These are phyloP conservation scores for Pomatostomus ruficeps DNA, from an alignment of 2,113 vertebrate species.

Conservation along the genomic window DNA sequence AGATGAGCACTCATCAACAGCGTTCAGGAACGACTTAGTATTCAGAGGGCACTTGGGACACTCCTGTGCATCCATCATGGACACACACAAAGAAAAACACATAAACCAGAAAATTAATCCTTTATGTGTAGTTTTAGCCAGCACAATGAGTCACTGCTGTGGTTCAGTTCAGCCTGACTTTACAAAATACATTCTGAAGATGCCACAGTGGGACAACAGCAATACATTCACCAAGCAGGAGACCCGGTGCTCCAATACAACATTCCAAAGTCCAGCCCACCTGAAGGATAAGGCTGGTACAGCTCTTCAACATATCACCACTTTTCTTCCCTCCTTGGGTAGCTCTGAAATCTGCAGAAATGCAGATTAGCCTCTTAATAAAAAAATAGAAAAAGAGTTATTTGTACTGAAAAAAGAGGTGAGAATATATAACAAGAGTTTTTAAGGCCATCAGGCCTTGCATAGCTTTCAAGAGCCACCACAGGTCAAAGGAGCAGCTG, in stretches of 20 bases:
- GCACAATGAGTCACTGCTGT: neutral
- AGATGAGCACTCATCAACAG: neutral
- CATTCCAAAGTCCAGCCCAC: neutral
- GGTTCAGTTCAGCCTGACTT: neutral
- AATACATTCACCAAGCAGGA: neutral
- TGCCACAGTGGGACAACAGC: neutral
- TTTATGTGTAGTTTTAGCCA: neutral
- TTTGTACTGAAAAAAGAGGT: neutral
- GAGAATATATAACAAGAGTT: neutral
- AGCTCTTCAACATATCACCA: fast-evolving
- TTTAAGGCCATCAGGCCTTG: neutral
- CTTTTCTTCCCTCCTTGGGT: neutral
- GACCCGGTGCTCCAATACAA: neutral
- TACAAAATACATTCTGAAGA: neutral
- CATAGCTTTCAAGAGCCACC: neutral
- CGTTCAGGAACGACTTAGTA: neutral
- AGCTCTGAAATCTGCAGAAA: neutral
- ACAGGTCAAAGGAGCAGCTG: neutral
- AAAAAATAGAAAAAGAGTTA: neutral
- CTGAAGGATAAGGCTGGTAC: neutral
- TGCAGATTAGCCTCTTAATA: neutral
- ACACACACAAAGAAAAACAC: neutral
- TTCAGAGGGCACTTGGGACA: neutral
- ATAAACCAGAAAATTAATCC: constrained; percentile 22
- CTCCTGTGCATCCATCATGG: neutral